Percentiles rank a stretch among this genome's conserved stretches.
Evolutionary conservation across 2,888 invertebrate genomes (phyloP).

Genomic region (Lasioglossum leucozonium): DNA sequence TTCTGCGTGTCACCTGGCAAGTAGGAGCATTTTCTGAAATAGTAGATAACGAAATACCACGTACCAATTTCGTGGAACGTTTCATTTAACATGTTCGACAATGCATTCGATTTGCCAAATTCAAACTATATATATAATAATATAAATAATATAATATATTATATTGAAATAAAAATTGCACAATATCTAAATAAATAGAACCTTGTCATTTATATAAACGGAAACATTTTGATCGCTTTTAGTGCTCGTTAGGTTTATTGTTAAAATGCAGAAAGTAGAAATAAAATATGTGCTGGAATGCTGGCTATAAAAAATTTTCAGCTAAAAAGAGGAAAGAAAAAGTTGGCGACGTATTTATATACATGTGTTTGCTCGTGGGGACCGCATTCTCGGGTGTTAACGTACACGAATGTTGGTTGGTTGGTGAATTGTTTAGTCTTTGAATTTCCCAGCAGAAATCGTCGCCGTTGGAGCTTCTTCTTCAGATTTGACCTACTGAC

Average conservation of each 20-base stretch:
- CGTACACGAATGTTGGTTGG: neutral
- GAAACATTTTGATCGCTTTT: too few species aligned
- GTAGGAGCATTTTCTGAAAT: neutral
- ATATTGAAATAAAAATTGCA: too few species aligned
- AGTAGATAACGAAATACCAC: neutral
- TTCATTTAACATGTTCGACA: too few species aligned
- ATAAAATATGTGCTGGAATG: neutral
- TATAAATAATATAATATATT: too few species aligned
- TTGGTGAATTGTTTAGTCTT: neutral
- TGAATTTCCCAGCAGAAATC: neutral
- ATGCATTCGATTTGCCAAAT: neutral
- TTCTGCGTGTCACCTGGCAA: neutral
- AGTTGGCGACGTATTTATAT: neutral
- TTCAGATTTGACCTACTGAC: constrained; percentile 43
- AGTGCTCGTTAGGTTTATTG: too few species aligned
- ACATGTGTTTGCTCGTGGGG: neutral
- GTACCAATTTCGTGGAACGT: neutral
- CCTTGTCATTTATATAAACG: too few species aligned
- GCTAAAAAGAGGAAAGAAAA: neutral
- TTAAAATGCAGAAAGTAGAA: neutral
- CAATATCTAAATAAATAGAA: too few species aligned
- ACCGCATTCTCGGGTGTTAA: neutral
- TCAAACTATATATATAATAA: too few species aligned
- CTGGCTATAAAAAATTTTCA: neutral
- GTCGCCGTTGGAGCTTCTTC: neutral